Percentiles rank a stretch among this genome's conserved stretches.
phyloP scores from a whole-genome alignment of 2,797 vertebrate genomes.

The Dendrocincla tyrannina region DNA sequence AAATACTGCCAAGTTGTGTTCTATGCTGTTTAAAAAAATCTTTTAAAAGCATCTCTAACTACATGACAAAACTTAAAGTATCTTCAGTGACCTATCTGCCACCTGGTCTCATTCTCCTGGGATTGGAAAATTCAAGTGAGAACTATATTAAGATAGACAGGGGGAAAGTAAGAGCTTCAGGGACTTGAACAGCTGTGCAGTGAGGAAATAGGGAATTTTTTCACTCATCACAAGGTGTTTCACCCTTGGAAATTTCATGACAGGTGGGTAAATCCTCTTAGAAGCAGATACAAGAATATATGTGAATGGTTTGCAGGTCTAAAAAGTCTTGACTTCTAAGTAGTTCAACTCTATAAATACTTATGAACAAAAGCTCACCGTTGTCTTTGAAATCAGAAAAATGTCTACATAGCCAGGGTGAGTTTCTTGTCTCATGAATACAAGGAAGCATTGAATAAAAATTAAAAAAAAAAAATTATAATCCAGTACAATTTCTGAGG shows the following conservation, averaged over 20 bases:
- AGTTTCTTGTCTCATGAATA: neutral
- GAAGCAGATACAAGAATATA: neutral
- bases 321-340: neutral
- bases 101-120: slow-evolving; percentile 39
- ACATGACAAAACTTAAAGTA: slow-evolving; percentile 4
- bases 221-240: neutral
- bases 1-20: neutral
- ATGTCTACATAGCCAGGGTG: neutral
- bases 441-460: neutral
- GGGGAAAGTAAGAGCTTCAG: slow-evolving; percentile 7
- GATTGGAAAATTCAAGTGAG: slow-evolving; percentile 52
- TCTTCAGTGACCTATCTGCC: slow-evolving; percentile 24
- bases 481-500: neutral
- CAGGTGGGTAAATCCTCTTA: neutral
- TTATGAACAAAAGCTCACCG: neutral
- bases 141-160: slow-evolving; percentile 31
- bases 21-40: slow-evolving; percentile 19
- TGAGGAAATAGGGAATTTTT: neutral
- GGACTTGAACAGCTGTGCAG: slow-evolving; percentile 30
- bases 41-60: slow-evolving; percentile 38
- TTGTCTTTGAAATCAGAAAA: neutral
- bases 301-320: neutral
- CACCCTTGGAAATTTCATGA: slow-evolving; percentile 6
- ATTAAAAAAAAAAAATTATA: neutral
- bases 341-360: neutral